Percentiles rank a stretch among this genome's conserved stretches.
Conservation (phyloP, 1,140 invertebrate genomes). For the Prorops nasuta region DNA sequence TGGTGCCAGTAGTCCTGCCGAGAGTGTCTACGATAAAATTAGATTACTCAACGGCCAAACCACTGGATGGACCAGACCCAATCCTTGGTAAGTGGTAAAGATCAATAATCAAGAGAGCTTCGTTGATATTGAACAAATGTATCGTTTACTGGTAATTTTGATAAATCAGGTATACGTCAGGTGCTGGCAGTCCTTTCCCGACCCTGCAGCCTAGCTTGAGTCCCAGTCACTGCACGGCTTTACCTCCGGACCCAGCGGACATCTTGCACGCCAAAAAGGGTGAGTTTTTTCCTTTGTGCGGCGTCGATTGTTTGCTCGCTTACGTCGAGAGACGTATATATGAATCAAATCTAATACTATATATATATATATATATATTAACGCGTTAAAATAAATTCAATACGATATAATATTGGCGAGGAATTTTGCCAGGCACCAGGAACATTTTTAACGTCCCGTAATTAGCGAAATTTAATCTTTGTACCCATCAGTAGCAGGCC, state of each 20-base stretch:
- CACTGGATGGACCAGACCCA: conserved; percentile 61
- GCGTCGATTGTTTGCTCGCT: too few relatives aligned
- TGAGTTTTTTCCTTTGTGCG: too few relatives aligned
- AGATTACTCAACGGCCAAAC: conserved; percentile 79
- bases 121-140: neutral
- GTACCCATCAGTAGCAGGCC: too few relatives aligned
- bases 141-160: too few relatives aligned
- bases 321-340: too few relatives aligned
- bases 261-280: conserved; percentile 56
- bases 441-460: too few relatives aligned
- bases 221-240: conserved; percentile 53
- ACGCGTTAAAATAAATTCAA: neutral
- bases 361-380: too few relatives aligned
- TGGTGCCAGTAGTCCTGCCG: conserved; percentile 51
- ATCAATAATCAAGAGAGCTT: neutral
- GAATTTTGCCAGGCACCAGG: too few relatives aligned
- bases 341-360: too few relatives aligned
- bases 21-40: conserved; percentile 81
- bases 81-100: conserved; percentile 56
- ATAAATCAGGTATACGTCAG: conserved; percentile 51
- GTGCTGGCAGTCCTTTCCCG: conserved; percentile 55
- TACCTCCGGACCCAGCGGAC: conserved; percentile 52
- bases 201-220: conserved; percentile 55
- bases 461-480: too few relatives aligned
- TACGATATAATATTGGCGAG: too few relatives aligned